Evolutionary conservation across 2,113 vertebrate species (phyloP), one percentile per base, ranked within the genome.

Genomic region (Centropristis striata): DNA sequence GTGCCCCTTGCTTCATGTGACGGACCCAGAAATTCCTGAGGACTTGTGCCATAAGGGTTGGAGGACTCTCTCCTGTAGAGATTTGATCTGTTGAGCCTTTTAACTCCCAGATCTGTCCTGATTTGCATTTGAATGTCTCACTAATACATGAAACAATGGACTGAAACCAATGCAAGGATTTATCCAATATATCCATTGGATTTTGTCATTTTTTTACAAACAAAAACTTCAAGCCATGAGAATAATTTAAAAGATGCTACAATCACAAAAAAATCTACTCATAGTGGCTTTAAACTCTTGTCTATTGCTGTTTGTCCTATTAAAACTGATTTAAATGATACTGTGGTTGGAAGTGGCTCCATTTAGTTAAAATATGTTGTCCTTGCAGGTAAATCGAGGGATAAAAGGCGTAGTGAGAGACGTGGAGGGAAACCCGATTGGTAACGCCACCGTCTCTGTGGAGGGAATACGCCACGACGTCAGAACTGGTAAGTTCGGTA

Each of bases 391-490:
- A 25, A 94, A 99, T 78, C 96, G 98, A 0, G 98, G 98, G 41
- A 97, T 99, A 78, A 99, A 97, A 81, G 98, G 98, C 0, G 49
- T 97, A 1, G 97, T 99, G 66, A 97, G 92, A 0, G 97, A 98
- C 1, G 92, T 96, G 69, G 96, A 98, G 3, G 97, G 97, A n/a
- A 96, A 96, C 2, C 93, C 95, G 15, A 94, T 99, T 0, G 79
- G 94, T 39, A 99, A 99, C 0, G 96, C 96, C 83, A 97, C 97
- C 63, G 94, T 99, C 1, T 92, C 97, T 0, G 96, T 99, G 66
- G 96, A 96, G 13, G 98, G 97, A 64, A 94, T 99, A 83, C 95
- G 95, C n/a, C 98, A 99, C 0, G 96, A 97, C 0, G 83, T 99
- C 70, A 96, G 74, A 75, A 98, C 98, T 86, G 97, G 98, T 99